phyloP scores from a whole-genome alignment of 2,888 invertebrate species.

The Pomacea canaliculata region DNA sequence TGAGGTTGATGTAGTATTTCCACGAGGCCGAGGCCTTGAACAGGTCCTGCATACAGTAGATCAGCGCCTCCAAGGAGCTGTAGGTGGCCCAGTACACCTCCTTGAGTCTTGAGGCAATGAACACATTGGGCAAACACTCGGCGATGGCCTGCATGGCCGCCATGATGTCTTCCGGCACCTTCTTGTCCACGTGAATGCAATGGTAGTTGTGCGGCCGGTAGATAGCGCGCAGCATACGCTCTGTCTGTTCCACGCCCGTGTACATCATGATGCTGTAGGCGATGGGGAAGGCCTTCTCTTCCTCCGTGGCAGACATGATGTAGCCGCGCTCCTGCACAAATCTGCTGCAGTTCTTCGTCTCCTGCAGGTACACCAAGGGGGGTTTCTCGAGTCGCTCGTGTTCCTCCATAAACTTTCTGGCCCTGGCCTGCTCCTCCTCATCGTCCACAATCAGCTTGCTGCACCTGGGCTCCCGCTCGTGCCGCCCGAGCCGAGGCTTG shows the following conservation, averaged over 20 bases:
- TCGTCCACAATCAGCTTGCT: conserved; percentile 22
- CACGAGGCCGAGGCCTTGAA: conserved; percentile 31
- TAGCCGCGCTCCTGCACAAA: conserved; percentile 32
- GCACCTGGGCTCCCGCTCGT: conserved; percentile 24
- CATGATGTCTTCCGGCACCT: conserved; percentile 26
- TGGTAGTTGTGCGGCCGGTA: conserved; percentile 35
- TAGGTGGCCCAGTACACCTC: conserved; percentile 24
- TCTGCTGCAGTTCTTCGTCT: conserved; percentile 24
- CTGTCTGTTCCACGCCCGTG: conserved; percentile 33
- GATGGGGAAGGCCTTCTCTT: conserved; percentile 31
- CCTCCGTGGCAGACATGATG: conserved; percentile 26
- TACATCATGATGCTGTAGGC: conserved; percentile 40
- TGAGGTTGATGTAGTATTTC: conserved; percentile 38
- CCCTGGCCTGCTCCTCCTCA: conserved; percentile 15
- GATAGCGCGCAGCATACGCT: conserved; percentile 31
- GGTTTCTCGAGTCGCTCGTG: conserved; percentile 19
- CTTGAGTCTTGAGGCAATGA: conserved; percentile 28
- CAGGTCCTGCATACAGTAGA: conserved; percentile 35
- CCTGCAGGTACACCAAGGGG: conserved; percentile 10
- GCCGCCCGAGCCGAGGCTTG: not conserved
- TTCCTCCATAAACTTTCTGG: conserved; percentile 18
- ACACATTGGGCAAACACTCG: conserved; percentile 30
- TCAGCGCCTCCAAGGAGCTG: conserved; percentile 34
- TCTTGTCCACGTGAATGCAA: conserved; percentile 37
- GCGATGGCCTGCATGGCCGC: conserved; percentile 30